phyloP scores from a whole-genome alignment of 1,140 invertebrate species.

The Drosophila truncata region DNA sequence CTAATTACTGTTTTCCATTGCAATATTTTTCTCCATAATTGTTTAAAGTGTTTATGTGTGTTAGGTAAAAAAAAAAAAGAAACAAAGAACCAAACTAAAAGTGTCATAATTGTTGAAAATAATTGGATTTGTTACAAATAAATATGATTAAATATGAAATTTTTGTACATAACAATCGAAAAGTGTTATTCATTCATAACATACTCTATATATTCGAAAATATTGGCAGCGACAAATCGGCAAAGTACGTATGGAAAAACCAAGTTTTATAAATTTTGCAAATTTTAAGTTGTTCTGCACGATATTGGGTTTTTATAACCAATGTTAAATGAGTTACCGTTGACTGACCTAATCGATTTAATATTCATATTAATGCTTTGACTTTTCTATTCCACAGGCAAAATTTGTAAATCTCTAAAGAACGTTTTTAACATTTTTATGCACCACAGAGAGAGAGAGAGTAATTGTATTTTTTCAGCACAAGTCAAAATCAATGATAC shows the following conservation, averaged over 20 bases:
- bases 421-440: slow-evolving; percentile 69
- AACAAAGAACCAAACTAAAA: slow-evolving; percentile 41
- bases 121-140: slow-evolving; percentile 68
- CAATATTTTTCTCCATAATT: slow-evolving; percentile 39
- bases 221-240: slow-evolving; percentile 73
- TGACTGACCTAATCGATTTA: neutral
- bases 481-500: slow-evolving; percentile 30
- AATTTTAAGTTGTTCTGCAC: slow-evolving; percentile 56
- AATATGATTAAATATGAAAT: slow-evolving; percentile 49
- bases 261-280: slow-evolving; percentile 33
- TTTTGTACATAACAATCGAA: slow-evolving; percentile 61
- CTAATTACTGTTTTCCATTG: slow-evolving; percentile 38
- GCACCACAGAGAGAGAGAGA: slow-evolving; percentile 44
- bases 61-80: slow-evolving; percentile 36
- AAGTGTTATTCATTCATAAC: slow-evolving; percentile 29
- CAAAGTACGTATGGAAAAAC: slow-evolving; percentile 61
- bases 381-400: slow-evolving; percentile 71
- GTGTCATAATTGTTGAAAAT: slow-evolving; percentile 71
- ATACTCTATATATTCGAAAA: slow-evolving; percentile 21
- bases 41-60: slow-evolving; percentile 60
- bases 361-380: slow-evolving; percentile 44
- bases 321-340: slow-evolving; percentile 19
- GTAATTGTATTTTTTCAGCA: slow-evolving; percentile 73
- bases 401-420: slow-evolving; percentile 69
- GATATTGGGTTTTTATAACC: slow-evolving; percentile 39